Percentiles rank a stretch among this genome's conserved stretches.
phyloP scores from a whole-genome alignment of 2,797 vertebrate genomes.

The Eupleurogrammus muticus region DNA sequence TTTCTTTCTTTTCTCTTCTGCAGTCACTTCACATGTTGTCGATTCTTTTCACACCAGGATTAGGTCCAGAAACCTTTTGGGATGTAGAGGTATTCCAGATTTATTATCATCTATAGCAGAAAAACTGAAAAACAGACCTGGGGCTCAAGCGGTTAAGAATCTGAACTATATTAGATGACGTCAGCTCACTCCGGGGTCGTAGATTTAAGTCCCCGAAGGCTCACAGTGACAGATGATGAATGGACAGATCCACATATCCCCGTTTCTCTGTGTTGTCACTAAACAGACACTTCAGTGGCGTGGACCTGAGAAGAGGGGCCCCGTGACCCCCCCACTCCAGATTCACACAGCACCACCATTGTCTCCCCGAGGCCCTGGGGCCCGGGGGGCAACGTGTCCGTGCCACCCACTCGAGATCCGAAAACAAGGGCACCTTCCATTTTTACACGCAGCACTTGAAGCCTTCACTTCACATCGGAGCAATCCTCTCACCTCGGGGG shows the following conservation, averaged over 20 bases:
- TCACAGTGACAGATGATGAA: constrained; percentile 78
- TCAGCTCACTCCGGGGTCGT: constrained; percentile 48
- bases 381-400: constrained; percentile 75
- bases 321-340: constrained; percentile 74
- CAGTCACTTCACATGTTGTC: too few species aligned
- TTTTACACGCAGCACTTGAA: constrained; percentile 85
- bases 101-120: too few species aligned
- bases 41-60: too few species aligned
- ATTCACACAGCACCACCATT: constrained; percentile 77
- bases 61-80: too few species aligned
- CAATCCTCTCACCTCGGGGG: constrained; percentile 81
- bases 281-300: constrained; percentile 77
- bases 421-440: constrained; percentile 84
- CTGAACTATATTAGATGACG: constrained; percentile 18
- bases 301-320: constrained; percentile 72
- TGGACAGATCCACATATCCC: constrained; percentile 61
- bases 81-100: too few species aligned
- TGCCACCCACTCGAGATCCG: constrained; percentile 83
- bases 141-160: neutral
- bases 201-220: constrained; percentile 56
- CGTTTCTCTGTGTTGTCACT: constrained; percentile 78
- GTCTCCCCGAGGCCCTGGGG: constrained; percentile 68
- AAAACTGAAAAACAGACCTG: too few species aligned
- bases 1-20: too few species aligned
- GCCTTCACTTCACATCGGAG: constrained; percentile 73